Base-by-base conservation (phyloP, 2,797 vertebrate species). In the Anomalospiza imberbis region DNA sequence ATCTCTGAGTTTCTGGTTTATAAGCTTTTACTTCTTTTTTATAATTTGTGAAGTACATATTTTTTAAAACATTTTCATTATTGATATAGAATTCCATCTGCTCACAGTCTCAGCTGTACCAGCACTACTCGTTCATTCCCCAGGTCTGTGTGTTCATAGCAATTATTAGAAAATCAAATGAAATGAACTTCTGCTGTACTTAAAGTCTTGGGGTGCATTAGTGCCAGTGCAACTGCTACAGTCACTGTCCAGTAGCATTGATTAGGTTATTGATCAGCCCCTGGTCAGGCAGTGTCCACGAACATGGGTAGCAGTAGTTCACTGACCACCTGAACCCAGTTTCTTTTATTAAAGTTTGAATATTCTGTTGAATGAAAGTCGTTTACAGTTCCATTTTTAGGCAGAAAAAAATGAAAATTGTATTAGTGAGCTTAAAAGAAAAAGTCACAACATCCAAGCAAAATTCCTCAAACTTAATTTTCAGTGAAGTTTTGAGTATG, bases 111-210 rank as follows among this genome's bases (percentile, higher is more conserved):
- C 63, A 55, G 71, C 66, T 82, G 70, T 74, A 87, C 55, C 51
- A n/a, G 62, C 57, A 18, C 51, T 54, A 3, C 44, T 66, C 4
- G 1, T 72, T 76, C 47, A 79, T 81, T 66, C 40, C 60, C 51
- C 85, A 66, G 40, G 16, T 78, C 36, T 26, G 16, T 40, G 40
- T 86, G 53, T 48, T 87, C 55, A 71, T 65, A 55, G 36, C 61
- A 85, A 25, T 21, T 51, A 32, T 26, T 82, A 94, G 85, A 85
- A 94, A 95, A 86, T 79, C n/a, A 95, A 91, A 94, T 55, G 28
- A 74, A 67, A 70, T 88, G 18, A 74, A 53, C 83, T 85, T 75
- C 54, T 45, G 4, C 45, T 73, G 2, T 57, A 47, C 36, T 34
- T 67, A 8, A 2, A 42, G 31, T 5, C 8, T 61, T 12, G 6